Evolutionary conservation across 2,888 invertebrate genomes (phyloP), one percentile per base, ranked within the genome.

Genomic region (Elysia crispata): DNA sequence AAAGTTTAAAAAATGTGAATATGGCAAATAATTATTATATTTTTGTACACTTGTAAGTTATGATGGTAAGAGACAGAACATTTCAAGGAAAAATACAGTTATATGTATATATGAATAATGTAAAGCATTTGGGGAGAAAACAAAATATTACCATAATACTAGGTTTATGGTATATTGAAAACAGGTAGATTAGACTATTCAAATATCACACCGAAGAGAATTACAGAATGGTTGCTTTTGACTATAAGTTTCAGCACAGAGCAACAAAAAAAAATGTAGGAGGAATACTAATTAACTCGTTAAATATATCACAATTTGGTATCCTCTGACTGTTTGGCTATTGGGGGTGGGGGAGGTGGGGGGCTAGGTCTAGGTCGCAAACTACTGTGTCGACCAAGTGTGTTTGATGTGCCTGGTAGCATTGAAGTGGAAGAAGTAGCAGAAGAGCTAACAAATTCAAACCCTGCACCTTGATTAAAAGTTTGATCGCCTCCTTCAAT

Each of bases 271-370:
- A 49, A 57, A 25, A 67, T 30, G 20, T 41, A 41, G 41, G 5
- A 41, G 28, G 28, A 23, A 15, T 6, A 67, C 28, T 67, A 1
- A 30, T 67, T 28, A 1, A 23, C 15, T 31, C 31, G 1, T 13
- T 15, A 54, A 23, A 41, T 57, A 23, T 62, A 79, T 86, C 86
- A 89, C 80, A 89, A 84, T 81, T 87, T 87, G 23, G 89, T 89
- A 79, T 88, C 85, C 80, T 89, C 89, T 20, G 86, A 84, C 50
- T 83, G 78, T 78, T 83, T 86, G 64, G 86, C 86, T 76, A 85
- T 30, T 30, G 88, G 87, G 50, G 87, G 87, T 23, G 87, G 87
- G 57, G 88, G 88, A 28, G 88, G 88, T 25, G 88, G 88, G 41
- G 89, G 89, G 75, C 83, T 82, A 30, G 88, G 88, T 33, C 89